These are phyloP conservation scores for Oxycera nigricornis DNA, from an alignment of 2,888 invertebrate species.

Conservation along the genomic window DNA sequence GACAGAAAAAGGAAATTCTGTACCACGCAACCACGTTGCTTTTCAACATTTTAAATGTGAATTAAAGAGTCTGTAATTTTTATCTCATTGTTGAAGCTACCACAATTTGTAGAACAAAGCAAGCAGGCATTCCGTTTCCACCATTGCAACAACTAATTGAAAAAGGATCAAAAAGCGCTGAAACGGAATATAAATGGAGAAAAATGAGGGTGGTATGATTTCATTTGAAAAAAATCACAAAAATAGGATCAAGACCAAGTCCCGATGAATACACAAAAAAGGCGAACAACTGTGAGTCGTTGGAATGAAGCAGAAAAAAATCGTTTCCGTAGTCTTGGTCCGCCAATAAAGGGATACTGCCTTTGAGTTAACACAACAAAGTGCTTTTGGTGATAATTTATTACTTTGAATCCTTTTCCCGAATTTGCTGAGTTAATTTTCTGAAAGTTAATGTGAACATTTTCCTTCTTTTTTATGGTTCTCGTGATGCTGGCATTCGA, in stretches of 20 bases:
- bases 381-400: conserved; percentile 43
- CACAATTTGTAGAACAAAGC: too few relatives aligned
- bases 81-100: too few relatives aligned
- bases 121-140: too few relatives aligned
- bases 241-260: not conserved
- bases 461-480: conserved; percentile 7
- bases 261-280: not conserved
- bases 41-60: too few relatives aligned
- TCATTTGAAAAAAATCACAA: not conserved
- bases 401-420: conserved; percentile 43
- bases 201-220: not conserved
- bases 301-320: not conserved
- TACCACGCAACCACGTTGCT: too few relatives aligned
- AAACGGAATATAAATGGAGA: not conserved
- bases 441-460: conserved; percentile 43
- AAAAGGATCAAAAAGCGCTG: not conserved
- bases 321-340: not conserved
- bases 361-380: conserved; percentile 37
- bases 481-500: conserved; percentile 1
- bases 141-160: too few relatives aligned
- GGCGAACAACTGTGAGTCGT: not conserved
- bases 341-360: not conserved
- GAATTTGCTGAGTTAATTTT: conserved; percentile 45
- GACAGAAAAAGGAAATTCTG: too few relatives aligned
- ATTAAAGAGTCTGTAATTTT: too few relatives aligned